Conservation (phyloP, 2,888 invertebrate species). For the Tortricodes alternella region DNA sequence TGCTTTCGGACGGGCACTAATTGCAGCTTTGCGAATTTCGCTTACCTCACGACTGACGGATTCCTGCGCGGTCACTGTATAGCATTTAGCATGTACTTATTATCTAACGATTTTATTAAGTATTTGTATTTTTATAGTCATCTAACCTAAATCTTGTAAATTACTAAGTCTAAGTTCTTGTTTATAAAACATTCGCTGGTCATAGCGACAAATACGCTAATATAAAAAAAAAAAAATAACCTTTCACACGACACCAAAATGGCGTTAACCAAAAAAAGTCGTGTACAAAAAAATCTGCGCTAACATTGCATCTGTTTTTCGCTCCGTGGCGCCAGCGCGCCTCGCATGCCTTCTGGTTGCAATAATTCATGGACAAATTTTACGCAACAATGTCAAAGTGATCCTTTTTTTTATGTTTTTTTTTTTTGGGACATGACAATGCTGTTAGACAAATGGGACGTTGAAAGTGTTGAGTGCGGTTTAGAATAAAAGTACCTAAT, state of each 20-base stretch:
- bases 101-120: too few species aligned
- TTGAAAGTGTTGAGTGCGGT: not conserved
- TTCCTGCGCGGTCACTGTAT: too few species aligned
- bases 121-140: too few species aligned
- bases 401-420: constrained; percentile 12
- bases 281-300: not conserved
- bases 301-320: not conserved
- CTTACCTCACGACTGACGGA: too few species aligned
- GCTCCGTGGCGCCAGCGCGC: constrained; percentile 22
- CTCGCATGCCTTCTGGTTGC: constrained; percentile 23
- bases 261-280: not conserved
- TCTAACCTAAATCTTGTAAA: too few species aligned
- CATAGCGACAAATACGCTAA: too few species aligned
- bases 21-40: too few species aligned
- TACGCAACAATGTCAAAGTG: constrained; percentile 9
- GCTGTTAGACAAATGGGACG: constrained; percentile 2
- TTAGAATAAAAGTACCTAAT: not conserved
- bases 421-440: constrained; percentile 11
- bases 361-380: constrained; percentile 21
- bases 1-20: too few species aligned
- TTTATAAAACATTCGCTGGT: too few species aligned
- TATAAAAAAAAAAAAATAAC: not conserved
- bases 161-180: too few species aligned
- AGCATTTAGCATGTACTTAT: too few species aligned
- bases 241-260: constrained; percentile 7